Evolutionary conservation across 2,797 vertebrate species (phyloP).

Genomic region (Stomatorhinus walkeri): DNA sequence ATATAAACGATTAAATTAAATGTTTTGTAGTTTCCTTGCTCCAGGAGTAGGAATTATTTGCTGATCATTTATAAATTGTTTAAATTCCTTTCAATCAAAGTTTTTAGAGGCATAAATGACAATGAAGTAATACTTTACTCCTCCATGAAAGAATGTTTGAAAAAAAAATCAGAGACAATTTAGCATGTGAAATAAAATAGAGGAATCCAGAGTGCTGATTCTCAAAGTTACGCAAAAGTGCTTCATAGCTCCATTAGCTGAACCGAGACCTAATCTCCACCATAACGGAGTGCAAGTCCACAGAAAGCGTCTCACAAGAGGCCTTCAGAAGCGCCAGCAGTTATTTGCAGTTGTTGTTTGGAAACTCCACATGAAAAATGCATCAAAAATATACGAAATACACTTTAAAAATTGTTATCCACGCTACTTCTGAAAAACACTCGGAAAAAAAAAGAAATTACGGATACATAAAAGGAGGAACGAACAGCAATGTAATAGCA

Average conservation of each 20-base stretch:
- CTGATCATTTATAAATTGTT: background rate
- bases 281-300: background rate
- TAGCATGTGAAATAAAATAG: background rate
- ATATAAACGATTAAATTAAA: background rate
- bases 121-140: background rate
- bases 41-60: background rate
- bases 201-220: background rate
- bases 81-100: background rate
- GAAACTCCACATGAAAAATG: background rate
- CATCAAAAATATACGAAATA: background rate
- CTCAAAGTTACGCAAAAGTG: background rate
- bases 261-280: background rate
- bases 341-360: background rate
- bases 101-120: background rate
- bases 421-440: background rate
- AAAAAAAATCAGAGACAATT: background rate
- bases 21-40: background rate
- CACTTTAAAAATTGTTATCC: background rate
- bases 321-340: background rate
- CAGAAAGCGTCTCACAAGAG: background rate
- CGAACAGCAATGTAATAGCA: background rate
- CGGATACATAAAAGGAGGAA: background rate
- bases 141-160: background rate
- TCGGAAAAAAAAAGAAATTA: background rate
- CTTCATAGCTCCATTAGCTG: background rate